Conservation (phyloP, 2,113 vertebrate genomes). For the Caretta caretta region DNA sequence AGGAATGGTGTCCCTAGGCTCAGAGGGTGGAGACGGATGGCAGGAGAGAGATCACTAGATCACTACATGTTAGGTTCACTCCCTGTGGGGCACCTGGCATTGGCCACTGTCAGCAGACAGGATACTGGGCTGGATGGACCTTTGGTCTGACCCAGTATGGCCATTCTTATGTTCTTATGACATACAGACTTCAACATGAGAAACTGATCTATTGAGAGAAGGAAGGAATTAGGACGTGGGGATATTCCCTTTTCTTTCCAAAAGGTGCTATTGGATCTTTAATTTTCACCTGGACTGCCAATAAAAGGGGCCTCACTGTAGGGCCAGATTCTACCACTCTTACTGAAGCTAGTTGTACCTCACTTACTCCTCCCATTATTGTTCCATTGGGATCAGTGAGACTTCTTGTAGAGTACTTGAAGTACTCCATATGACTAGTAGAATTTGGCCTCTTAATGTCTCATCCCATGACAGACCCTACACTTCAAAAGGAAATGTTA, state of each 20-base stretch:
- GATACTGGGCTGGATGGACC: no score
- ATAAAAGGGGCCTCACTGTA: background rate
- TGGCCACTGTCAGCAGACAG: no score
- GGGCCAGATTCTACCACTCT: constrained; percentile 28
- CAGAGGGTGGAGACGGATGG: no score
- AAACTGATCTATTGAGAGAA: background rate
- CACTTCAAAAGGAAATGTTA: background rate
- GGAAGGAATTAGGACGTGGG: background rate
- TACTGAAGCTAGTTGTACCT: background rate
- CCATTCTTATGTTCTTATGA: background rate
- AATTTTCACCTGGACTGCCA: background rate
- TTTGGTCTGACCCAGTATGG: no score
- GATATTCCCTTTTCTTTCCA: background rate
- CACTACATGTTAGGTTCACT: no score
- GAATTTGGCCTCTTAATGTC: constrained; percentile 8
- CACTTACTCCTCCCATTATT: constrained; percentile 2
- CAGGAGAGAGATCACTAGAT: no score
- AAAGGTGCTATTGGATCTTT: background rate
- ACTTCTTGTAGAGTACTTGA: background rate
- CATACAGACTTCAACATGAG: background rate
- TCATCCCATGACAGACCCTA: background rate
- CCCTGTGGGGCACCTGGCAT: no score
- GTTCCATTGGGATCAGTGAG: constrained; percentile 37
- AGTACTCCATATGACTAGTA: background rate
- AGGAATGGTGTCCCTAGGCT: no score